These are phyloP conservation scores for Macaria notata DNA, from an alignment of 2,888 invertebrate genomes.

Conservation along the genomic window DNA sequence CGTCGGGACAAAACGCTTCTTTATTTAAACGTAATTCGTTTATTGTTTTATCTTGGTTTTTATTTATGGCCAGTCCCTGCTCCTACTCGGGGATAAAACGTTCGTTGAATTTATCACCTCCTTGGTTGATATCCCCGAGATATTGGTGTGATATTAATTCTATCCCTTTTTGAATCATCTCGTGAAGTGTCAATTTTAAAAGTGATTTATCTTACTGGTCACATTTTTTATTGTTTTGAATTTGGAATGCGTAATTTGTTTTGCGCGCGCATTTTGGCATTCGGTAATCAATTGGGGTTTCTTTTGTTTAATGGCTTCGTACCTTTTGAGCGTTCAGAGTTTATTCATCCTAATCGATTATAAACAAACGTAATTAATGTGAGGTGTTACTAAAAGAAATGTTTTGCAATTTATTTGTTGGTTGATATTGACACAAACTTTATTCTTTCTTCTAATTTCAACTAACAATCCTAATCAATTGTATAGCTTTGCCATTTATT, in stretches of 20 bases:
- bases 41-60: constrained; percentile 79
- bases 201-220: constrained; percentile 63
- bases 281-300: constrained; percentile 20
- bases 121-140: constrained; percentile 71
- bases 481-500: no score
- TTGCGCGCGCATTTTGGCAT: constrained; percentile 21
- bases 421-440: no score
- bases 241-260: constrained; percentile 28
- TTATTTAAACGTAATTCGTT: constrained; percentile 80
- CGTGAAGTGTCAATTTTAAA: constrained; percentile 76
- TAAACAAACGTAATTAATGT: background rate
- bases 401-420: no score
- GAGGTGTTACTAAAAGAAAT: no score
- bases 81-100: constrained; percentile 61
- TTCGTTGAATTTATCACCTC: constrained; percentile 70
- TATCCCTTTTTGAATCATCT: constrained; percentile 60
- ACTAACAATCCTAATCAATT: no score
- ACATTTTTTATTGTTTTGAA: constrained; percentile 41
- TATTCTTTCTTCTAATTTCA: no score
- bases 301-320: constrained; percentile 14
- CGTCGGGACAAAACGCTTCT: constrained; percentile 74
- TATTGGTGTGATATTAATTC: constrained; percentile 72
- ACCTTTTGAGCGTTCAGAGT: constrained; percentile 11
- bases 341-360: constrained; percentile 7
- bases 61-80: constrained; percentile 67